A percentile compares a stretch with the other conserved stretches of the same genome.
These are phyloP conservation scores for Acanthurus lineatus DNA, from an alignment of 2,797 vertebrate species.

Conservation along the genomic window DNA sequence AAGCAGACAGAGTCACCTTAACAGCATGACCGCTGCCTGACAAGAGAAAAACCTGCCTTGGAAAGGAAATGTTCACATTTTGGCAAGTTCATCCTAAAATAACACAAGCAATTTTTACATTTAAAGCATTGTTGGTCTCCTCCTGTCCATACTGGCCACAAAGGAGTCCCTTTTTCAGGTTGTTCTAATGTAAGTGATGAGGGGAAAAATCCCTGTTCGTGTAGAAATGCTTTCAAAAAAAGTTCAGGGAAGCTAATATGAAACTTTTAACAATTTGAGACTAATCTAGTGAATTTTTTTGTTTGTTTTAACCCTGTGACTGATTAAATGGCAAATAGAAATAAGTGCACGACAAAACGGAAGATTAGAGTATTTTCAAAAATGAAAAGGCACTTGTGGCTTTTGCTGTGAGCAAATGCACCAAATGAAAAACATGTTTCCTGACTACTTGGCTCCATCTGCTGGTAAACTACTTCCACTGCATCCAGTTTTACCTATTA, in stretches of 20 bases:
- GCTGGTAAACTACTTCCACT: conserved; percentile 22
- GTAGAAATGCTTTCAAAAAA: too few relatives aligned
- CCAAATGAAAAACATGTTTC: neutral
- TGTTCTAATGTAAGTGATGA: neutral
- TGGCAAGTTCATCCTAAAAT: neutral
- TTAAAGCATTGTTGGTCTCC: neutral
- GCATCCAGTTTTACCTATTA: neutral
- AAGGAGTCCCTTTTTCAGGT: neutral
- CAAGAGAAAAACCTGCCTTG: conserved; percentile 1
- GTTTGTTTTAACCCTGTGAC: neutral
- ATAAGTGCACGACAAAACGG: neutral
- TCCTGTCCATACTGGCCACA: neutral
- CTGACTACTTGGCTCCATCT: conserved; percentile 46
- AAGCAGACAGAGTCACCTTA: conserved; percentile 28
- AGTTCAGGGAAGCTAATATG: too few relatives aligned
- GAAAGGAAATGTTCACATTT: neutral
- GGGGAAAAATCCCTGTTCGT: too few relatives aligned
- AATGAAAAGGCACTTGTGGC: conserved; percentile 43
- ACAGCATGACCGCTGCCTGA: neutral
- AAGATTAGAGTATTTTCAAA: conserved; percentile 6
- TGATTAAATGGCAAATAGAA: neutral
- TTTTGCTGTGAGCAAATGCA: neutral
- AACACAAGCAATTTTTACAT: neutral
- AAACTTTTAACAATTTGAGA: too few relatives aligned
- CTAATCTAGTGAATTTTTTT: too few relatives aligned